Conservation (phyloP, 2,797 vertebrate species). For the Eulemur mongoz region DNA sequence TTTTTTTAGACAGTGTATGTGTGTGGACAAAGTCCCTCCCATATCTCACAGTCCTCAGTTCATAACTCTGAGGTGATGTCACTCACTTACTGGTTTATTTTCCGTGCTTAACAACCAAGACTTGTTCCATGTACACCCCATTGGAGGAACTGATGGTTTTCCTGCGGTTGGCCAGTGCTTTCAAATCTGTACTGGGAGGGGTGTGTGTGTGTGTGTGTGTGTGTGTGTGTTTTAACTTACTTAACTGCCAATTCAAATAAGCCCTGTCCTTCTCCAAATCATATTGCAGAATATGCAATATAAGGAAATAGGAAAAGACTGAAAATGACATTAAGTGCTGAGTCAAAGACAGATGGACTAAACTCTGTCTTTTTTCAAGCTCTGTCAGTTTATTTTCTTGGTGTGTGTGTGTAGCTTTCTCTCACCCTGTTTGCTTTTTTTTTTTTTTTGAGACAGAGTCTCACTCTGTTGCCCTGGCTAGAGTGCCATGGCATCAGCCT, state of each 20-base stretch:
- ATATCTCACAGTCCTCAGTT: not conserved
- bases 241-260: slow-evolving; percentile 63
- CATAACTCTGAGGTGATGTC: slow-evolving; percentile 71
- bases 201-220: not conserved
- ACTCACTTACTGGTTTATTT: slow-evolving; percentile 70
- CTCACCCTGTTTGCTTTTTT: not conserved
- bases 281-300: not conserved
- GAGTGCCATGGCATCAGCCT: no score
- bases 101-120: slow-evolving; percentile 63
- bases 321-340: not conserved
- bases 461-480: no score
- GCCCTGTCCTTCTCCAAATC: slow-evolving; percentile 8
- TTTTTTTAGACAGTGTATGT: not conserved
- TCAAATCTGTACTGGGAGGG: slow-evolving; percentile 34
- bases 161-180: slow-evolving; percentile 47
- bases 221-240: slow-evolving; percentile 12
- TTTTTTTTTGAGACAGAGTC: no score
- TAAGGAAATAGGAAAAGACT: not conserved
- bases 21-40: not conserved
- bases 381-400: not conserved
- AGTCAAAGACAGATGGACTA: not conserved
- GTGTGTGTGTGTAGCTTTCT: not conserved
- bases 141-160: slow-evolving; percentile 43
- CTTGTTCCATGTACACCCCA: slow-evolving; percentile 34
- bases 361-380: not conserved